A percentile compares a stretch with the other conserved stretches of the same genome.
These are phyloP conservation scores for Jordanella pulchra DNA, from an alignment of 2,797 vertebrate species.

Conservation along the genomic window DNA sequence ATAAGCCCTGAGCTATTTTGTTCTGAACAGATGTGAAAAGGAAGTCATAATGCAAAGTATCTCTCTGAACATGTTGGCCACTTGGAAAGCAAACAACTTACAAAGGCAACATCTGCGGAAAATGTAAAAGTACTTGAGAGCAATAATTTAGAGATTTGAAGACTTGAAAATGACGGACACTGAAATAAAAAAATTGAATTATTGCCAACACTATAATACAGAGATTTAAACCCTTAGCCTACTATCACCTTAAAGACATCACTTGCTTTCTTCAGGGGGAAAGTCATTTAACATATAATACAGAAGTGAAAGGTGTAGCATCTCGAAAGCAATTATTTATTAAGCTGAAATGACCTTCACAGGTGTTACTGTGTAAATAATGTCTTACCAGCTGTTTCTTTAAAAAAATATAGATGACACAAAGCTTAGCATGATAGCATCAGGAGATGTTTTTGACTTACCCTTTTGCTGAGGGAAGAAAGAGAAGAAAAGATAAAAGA, in stretches of 20 bases:
- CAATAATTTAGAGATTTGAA: not conserved
- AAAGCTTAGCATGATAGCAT: conserved; percentile 20
- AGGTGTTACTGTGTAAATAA: conserved; percentile 36
- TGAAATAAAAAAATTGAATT: conserved; percentile 1
- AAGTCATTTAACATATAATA: conserved; percentile 7
- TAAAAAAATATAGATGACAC: conserved; percentile 19
- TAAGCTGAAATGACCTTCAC: conserved; percentile 52
- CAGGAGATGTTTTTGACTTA: conserved; percentile 11
- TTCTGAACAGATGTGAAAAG: not conserved
- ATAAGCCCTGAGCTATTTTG: too few species aligned
- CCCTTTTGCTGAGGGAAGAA: conserved; percentile 14
- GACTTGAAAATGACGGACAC: not conserved
- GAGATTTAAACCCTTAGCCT: conserved; percentile 18
- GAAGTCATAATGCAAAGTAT: not conserved
- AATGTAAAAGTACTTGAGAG: conserved; percentile 1
- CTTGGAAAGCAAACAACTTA: not conserved
- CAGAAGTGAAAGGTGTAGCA: conserved; percentile 21
- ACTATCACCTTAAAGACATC: conserved; percentile 4
- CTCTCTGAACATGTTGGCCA: not conserved
- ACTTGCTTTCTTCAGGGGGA: conserved; percentile 20
- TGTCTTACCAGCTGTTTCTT: conserved; percentile 28
- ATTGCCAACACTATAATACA: not conserved
- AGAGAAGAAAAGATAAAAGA: not conserved
- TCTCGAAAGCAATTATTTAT: conserved; percentile 27
- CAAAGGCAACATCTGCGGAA: not conserved